phyloP scores from a whole-genome alignment of 2,888 invertebrate species.

The Clanis bilineata region DNA sequence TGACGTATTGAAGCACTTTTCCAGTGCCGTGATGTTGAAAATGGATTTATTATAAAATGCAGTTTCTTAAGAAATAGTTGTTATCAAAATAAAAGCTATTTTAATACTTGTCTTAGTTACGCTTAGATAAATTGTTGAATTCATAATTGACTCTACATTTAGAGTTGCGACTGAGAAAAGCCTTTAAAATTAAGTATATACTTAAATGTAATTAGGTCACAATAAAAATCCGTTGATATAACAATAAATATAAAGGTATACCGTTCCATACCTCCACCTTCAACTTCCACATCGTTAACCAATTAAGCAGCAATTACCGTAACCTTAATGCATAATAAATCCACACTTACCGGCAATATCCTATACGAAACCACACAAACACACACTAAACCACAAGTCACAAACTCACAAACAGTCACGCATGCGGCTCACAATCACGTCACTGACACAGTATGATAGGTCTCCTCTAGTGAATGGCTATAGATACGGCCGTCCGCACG shows the following conservation, averaged over 20 bases:
- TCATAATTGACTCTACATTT: too few relatives aligned
- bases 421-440: constrained; percentile 67
- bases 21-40: background rate
- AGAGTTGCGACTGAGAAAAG: background rate
- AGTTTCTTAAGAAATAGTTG: background rate
- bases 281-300: background rate
- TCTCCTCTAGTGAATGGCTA: constrained; percentile 44
- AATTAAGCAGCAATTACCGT: constrained; percentile 40
- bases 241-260: background rate
- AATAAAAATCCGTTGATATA: background rate
- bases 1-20: background rate
- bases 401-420: constrained; percentile 59
- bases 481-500: constrained; percentile 54
- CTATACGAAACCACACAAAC: constrained; percentile 53
- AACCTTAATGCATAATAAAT: constrained; percentile 52
- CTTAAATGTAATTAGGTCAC: background rate
- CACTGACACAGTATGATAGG: constrained; percentile 63
- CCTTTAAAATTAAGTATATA: background rate
- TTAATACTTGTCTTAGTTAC: background rate
- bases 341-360: constrained; percentile 56
- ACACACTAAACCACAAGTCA: constrained; percentile 63
- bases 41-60: background rate
- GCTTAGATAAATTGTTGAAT: background rate
- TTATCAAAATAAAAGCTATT: background rate
- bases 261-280: background rate